Evolutionary conservation across 2,797 vertebrate genomes (phyloP), one percentile per base, ranked within the genome.

Genomic region (Urophycis tenuis): DNA sequence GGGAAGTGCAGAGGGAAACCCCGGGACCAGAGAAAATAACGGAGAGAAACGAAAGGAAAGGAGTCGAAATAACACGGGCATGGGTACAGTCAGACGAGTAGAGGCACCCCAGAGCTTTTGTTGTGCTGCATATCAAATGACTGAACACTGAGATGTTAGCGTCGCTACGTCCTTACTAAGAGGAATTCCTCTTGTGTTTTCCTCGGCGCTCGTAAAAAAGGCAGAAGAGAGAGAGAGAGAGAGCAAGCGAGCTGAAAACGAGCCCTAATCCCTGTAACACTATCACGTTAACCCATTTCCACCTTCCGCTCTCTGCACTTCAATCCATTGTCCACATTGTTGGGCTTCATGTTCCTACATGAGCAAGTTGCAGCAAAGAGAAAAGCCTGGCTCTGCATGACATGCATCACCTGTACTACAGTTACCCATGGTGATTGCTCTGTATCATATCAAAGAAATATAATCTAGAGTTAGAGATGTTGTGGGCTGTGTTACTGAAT

Each of bases 211-310:
- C 3, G 53, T 60, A 60, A 60, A 53, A 53, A 0, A n/a, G 49
- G 49, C 49, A 53, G 49, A 22, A 53, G n/a, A n/a, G 49, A 22
- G 41, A 45, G 41, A 1, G 49, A 53, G n/a, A n/a, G 49, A 22
- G 41, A 45, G 41, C 5, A 3, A 45, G 49, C 49, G 22, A 45
- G 32, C 74, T 53, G 34, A 34, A 78, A 78, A 70, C 2, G 64
- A 53, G 70, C 19, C 79, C 78, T 71, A 80, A 67, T 81, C 77
- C 39, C 25, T 30, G 29, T 1, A 74, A 76, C 77, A 71, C 76
- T 69, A 45, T 2, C 67, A 77, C 77, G 80, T 75, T 76, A 82
- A 74, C 83, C 83, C 7, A 80, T 75, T 83, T 82, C 32, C 49
- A 39, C 30, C 79, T 22, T 76, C 12, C 34, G n/a, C n/a, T 75